phyloP scores from a whole-genome alignment of 2,113 vertebrate species.

The Malurus cyaneus region DNA sequence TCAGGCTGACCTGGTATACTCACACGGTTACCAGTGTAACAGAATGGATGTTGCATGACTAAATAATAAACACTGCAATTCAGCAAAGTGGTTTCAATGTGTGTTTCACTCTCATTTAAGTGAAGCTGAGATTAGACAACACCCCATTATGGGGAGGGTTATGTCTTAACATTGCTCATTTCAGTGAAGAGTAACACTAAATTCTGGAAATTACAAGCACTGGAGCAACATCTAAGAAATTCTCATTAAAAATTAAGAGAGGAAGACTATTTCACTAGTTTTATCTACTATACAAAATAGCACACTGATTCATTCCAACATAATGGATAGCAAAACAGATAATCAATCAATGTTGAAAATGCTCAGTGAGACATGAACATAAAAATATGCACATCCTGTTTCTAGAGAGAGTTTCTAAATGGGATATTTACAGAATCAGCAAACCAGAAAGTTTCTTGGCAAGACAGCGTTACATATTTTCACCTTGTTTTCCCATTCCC shows the following conservation, averaged over 20 bases:
- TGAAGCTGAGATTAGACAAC: background rate
- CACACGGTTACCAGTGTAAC: background rate
- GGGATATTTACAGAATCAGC: background rate
- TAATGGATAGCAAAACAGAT: background rate
- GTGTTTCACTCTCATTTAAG: background rate
- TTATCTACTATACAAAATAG: background rate
- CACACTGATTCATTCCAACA: background rate
- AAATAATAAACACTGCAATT: background rate
- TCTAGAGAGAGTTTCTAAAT: background rate
- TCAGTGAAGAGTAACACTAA: background rate
- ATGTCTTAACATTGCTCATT: background rate
- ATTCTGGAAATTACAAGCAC: background rate
- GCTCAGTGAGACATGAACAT: background rate
- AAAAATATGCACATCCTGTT: background rate
- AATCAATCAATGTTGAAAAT: background rate
- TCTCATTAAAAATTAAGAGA: background rate
- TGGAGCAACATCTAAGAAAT: background rate
- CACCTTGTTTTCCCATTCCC: background rate
- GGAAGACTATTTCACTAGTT: background rate
- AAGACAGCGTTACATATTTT: background rate
- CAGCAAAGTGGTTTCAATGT: background rate
- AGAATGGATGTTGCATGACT: background rate
- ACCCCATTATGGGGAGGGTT: fast-evolving
- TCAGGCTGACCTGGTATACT: background rate
- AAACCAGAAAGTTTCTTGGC: background rate